phyloP scores from a whole-genome alignment of 2,113 vertebrate genomes.

The Mesitornis unicolor region DNA sequence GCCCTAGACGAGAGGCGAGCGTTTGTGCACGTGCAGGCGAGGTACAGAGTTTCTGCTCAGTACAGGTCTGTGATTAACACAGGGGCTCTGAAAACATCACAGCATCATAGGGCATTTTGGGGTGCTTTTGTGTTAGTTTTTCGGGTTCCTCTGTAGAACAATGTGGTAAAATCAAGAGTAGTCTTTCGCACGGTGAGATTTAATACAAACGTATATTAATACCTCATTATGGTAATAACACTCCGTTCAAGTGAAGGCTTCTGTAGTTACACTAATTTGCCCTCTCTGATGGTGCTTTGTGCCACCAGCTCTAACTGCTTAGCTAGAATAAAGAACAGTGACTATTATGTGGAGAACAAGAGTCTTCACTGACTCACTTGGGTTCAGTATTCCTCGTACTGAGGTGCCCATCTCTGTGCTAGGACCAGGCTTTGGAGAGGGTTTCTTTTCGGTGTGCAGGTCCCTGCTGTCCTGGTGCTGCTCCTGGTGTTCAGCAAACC shows the following conservation, averaged over 20 bases:
- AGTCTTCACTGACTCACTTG: background rate
- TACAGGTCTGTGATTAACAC: background rate
- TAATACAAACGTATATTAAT: background rate
- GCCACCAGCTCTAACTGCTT: background rate
- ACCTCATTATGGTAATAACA: background rate
- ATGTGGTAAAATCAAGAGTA: background rate
- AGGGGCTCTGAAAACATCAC: background rate
- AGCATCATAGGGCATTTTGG: background rate
- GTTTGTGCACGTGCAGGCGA: constrained; percentile 21
- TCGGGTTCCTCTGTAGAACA: background rate
- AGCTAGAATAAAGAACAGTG: background rate
- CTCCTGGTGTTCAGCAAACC: background rate
- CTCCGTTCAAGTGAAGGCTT: constrained; percentile 2
- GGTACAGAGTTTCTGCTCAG: constrained; percentile 16
- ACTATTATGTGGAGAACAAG: background rate
- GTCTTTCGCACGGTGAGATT: background rate
- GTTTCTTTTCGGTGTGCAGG: background rate
- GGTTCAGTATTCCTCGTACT: background rate
- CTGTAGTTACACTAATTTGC: constrained; percentile 41
- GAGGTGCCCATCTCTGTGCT: background rate
- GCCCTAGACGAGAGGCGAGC: background rate
- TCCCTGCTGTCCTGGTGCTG: background rate
- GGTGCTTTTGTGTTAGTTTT: background rate
- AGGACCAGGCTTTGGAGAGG: background rate
- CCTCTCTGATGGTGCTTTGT: constrained; percentile 17